Evolutionary conservation across 1,140 invertebrate genomes (phyloP).

Genomic region (Diachasmimorpha longicaudata): DNA sequence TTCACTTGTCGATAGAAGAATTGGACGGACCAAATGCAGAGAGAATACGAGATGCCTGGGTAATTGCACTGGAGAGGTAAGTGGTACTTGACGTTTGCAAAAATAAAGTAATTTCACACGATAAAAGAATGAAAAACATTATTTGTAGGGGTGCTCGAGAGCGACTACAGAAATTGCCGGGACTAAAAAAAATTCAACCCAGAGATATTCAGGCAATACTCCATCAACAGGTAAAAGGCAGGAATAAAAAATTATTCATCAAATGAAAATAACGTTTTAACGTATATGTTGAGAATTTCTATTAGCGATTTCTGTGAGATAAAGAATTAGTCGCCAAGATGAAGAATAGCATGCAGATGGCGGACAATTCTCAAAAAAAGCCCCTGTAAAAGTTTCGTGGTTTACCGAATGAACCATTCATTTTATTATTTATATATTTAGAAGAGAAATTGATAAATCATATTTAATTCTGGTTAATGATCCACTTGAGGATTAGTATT

Average conservation of each 20-base stretch:
- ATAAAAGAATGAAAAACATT: background rate
- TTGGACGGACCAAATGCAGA: slow-evolving; percentile 82
- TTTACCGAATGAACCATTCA: too few relatives aligned
- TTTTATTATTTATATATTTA: too few relatives aligned
- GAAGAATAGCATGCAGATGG: too few relatives aligned
- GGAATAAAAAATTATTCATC: background rate
- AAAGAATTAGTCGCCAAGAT: too few relatives aligned
- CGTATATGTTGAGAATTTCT: too few relatives aligned
- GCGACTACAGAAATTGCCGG: slow-evolving; percentile 86
- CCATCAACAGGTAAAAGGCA: slow-evolving; percentile 78
- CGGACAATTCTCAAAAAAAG: too few relatives aligned
- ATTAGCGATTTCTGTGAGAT: too few relatives aligned
- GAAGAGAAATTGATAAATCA: too few relatives aligned
- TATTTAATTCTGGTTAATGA: too few relatives aligned
- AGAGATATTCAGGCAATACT: slow-evolving; percentile 92
- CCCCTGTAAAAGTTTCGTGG: too few relatives aligned
- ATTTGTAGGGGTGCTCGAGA: slow-evolving; percentile 73
- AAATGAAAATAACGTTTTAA: too few relatives aligned
- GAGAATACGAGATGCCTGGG: slow-evolving; percentile 90
- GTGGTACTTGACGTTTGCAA: background rate
- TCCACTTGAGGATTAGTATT: too few relatives aligned
- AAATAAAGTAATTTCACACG: slow-evolving; percentile 7
- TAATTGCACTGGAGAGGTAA: slow-evolving; percentile 94
- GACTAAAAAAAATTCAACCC: slow-evolving; percentile 88
- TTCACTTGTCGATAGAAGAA: slow-evolving; percentile 70